These are phyloP conservation scores for Sinocyclocheilus rhinocerous DNA, from an alignment of 2,113 vertebrate species.

Conservation along the genomic window DNA sequence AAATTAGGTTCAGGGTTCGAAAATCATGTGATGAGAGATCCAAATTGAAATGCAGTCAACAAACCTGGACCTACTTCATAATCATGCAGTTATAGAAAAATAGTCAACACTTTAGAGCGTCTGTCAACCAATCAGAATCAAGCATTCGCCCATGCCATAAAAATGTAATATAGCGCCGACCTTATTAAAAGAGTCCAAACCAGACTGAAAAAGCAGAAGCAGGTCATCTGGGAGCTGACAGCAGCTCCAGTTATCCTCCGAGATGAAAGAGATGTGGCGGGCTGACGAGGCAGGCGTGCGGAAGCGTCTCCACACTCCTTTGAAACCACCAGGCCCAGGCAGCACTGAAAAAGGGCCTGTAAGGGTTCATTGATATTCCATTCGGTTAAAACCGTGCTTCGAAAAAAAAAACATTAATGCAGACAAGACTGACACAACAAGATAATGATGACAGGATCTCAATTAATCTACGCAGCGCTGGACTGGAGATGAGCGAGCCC, in stretches of 20 bases:
- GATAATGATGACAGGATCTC: conserved; percentile 56
- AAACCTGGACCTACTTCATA: not conserved
- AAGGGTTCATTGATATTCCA: conserved; percentile 39
- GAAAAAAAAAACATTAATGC: conserved; percentile 46
- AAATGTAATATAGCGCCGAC: conserved; percentile 9
- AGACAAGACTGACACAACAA: conserved; percentile 31
- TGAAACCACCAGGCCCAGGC: not conserved
- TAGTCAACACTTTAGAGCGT: not conserved
- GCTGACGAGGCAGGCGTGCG: conserved; percentile 30
- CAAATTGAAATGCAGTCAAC: not conserved
- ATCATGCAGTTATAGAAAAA: not conserved
- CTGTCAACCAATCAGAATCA: not conserved
- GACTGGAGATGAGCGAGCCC: conserved; percentile 54
- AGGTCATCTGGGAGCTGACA: conserved; percentile 30
- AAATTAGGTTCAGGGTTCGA: not conserved
- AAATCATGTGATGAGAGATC: not conserved
- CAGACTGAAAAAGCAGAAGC: conserved; percentile 30
- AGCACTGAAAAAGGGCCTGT: conserved; percentile 17
- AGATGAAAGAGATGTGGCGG: conserved; percentile 41
- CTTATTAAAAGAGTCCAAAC: conserved; percentile 15
- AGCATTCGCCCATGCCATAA: not conserved
- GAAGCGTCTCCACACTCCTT: not conserved
- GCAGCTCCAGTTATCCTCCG: conserved; percentile 39
- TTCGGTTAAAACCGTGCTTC: not conserved
- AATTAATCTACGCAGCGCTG: conserved; percentile 56